Evolutionary conservation across 2,797 vertebrate genomes (phyloP), one percentile per base, ranked within the genome.

Genomic region (Paguma larvata): DNA sequence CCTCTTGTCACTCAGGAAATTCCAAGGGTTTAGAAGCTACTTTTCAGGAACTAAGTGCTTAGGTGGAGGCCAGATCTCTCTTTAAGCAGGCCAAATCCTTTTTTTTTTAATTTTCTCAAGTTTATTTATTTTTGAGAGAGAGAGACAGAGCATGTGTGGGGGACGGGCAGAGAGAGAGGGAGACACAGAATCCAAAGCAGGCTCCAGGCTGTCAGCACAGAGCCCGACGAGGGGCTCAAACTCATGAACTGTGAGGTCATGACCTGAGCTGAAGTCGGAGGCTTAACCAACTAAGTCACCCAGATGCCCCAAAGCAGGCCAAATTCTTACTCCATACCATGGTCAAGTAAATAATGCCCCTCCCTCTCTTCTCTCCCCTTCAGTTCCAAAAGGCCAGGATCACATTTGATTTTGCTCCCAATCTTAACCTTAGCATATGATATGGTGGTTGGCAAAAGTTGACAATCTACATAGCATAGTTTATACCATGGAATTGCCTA

Each of bases 81-180:
- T 87, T 21, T 83, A 13, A 93, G 32, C 68, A 38, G 2, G 38
- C 51, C 51, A 78, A 41, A 86, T 87, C 90, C 70, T 97, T 84
- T 38, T 38, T 38, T 38, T 38, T 38, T 38, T 38, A 38, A 38
- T 38, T 38, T 38, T 38, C 38, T 38, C 3, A 38, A 38, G 38
- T 38, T 38, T 3, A 38, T 38, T 38, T 38, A 38, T 38, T 38
- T 38, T 38, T 38, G 38, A 38, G 38, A 38, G 38, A 38, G 38
- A 38, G 38, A 38, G 38, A 38, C 38, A 38, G 38, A 38, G 38
- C 38, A 38, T 38, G 38, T 2, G 38, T 38, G 38, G 38, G 38
- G 38, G 38, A 38, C 3, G 38, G 38, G 38, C 38, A 38, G 38
- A 38, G 38, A 38, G 38, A 38, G 38, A 38, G 2, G 38, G 38